phyloP scores from a whole-genome alignment of 2,888 invertebrate species.

The Conomelus anceps region DNA sequence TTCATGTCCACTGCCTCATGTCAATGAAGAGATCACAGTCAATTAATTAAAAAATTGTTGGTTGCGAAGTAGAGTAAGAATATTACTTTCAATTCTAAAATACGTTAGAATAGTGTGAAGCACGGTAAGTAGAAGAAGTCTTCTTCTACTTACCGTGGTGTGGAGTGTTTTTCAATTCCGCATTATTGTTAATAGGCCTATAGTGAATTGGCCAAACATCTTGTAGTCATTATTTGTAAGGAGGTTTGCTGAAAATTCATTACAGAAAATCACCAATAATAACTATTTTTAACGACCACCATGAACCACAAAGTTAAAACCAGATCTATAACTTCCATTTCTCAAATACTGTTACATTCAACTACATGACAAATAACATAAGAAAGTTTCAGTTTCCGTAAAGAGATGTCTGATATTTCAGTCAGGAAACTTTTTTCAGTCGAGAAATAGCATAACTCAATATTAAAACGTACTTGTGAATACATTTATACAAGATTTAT shows the following conservation, averaged over 20 bases:
- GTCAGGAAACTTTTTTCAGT: neutral
- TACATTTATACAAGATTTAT: neutral
- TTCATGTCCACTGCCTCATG: neutral
- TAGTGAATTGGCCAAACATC: neutral
- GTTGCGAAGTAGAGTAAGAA: neutral
- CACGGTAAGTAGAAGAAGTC: no score
- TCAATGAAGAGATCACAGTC: neutral
- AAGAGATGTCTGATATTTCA: neutral
- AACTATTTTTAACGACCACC: neutral
- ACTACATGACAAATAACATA: neutral
- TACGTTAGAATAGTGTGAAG: no score
- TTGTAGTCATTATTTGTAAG: neutral
- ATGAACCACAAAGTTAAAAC: neutral
- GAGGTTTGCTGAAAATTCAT: neutral
- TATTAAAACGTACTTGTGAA: neutral
- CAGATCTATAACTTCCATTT: neutral
- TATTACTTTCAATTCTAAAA: neutral
- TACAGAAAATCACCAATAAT: neutral
- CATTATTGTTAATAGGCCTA: neutral
- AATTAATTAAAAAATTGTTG: neutral
- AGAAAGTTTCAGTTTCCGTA: neutral
- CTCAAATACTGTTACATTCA: neutral
- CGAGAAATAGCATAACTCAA: neutral
- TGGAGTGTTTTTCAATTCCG: neutral
- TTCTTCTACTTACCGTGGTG: no score